Conservation (phyloP, 1,140 invertebrate species). For the Ptiloglossa arizonensis region DNA sequence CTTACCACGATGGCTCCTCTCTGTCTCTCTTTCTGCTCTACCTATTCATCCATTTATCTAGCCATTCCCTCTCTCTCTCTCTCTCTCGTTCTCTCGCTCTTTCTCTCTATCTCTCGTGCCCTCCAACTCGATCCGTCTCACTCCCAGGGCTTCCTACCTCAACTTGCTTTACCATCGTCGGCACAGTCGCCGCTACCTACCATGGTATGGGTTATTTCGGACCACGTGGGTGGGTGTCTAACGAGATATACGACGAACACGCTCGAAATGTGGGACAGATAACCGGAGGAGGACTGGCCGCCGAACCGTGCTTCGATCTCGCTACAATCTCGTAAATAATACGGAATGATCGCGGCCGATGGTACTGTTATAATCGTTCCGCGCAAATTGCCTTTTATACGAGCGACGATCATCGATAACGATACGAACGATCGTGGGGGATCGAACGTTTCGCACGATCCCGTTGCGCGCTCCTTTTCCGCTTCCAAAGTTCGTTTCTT, state of each 20-base stretch:
- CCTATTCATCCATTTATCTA: slow-evolving; percentile 31
- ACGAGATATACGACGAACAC: slow-evolving; percentile 62
- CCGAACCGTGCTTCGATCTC: slow-evolving; percentile 35
- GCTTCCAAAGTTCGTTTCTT: too few species aligned
- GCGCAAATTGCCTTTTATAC: slow-evolving; percentile 23
- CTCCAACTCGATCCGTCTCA: not conserved
- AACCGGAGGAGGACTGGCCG: slow-evolving; percentile 39
- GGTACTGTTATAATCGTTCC: slow-evolving; percentile 49
- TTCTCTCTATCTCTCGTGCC: not conserved
- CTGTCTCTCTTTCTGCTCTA: slow-evolving; percentile 36
- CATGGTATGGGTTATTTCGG: slow-evolving; percentile 59
- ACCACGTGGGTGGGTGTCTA: slow-evolving; percentile 64
- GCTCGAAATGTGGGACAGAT: slow-evolving; percentile 61
- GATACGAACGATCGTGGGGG: not conserved
- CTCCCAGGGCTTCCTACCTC: not conserved
- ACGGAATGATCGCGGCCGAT: slow-evolving; percentile 47
- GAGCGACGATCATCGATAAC: slow-evolving; percentile 6
- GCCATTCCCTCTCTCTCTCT: not conserved
- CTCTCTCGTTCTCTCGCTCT: not conserved
- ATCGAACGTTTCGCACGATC: not conserved
- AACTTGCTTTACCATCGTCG: slow-evolving; percentile 4
- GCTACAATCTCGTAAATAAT: slow-evolving; percentile 40
- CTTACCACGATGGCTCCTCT: slow-evolving; percentile 59
- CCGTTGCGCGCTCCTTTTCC: too few species aligned
- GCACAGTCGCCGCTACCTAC: slow-evolving; percentile 1